Evolutionary conservation across 2,797 vertebrate species (phyloP), one percentile per base, ranked within the genome.

Genomic region (Jordanella pulchra): DNA sequence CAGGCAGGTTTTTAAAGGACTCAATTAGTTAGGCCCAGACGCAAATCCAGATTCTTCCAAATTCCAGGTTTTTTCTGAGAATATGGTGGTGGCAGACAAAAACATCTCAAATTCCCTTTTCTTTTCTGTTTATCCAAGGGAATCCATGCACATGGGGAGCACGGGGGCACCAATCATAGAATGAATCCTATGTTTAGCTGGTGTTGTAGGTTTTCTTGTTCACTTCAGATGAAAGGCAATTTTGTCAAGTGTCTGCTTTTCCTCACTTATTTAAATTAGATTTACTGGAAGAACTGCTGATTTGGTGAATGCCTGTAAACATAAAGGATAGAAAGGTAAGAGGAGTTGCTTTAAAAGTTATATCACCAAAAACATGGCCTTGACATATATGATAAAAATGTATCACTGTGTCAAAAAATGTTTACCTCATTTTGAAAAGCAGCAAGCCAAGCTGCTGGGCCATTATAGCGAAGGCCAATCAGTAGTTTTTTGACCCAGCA

Each of bases 21-120:
- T 94, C 86, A 93, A 93, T 95, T 93, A 94, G 93, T 91, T 94
- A 90, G 90, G 89, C 89, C 87, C 84, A 80, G 87, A 92, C 88
- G 92, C 88, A 93, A 93, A 94, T 92, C 88, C 89, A 17, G 84
- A 88, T 84, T 85, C 80, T 79, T 83, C 67, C 71, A 65, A 81
- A 88, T 92, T 90, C 84, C 87, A 85, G 82, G 87, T 87, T 86
- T 90, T 84, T 90, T n/a, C 82, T 83, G 83, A 87, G 58, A 90
- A 89, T 92, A 79, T 92, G 76, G 72, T n/a, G 10, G 61, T 48
- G 42, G 17, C 5, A 6, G 56, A 50, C 15, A 50, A n/a, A 73
- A 83, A 84, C 83, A 84, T 72, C 86, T 83, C 84, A 87, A 87
- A 91, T 84, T 91, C 88, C 79, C 78, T 81, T 63, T 86, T 67